Evolutionary conservation across 2,888 invertebrate genomes (phyloP), one percentile per base, ranked within the genome.

Genomic region (Cheilosia scutellata): DNA sequence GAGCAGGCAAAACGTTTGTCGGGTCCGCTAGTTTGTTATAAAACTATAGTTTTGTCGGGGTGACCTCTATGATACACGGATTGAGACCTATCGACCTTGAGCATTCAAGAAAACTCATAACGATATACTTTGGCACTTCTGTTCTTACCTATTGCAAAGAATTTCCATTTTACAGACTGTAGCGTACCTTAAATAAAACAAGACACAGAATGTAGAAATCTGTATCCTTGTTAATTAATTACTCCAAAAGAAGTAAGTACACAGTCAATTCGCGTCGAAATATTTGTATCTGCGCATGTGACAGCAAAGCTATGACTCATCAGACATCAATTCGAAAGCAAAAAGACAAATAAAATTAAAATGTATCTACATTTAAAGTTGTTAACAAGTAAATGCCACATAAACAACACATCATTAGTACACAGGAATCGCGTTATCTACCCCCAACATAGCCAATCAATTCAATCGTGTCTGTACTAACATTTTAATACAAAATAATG

Each of bases 401-500:
- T 72, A 72, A 72, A 62, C 31, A 51, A 33, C 33, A 62, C 62
- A 62, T 55, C 44, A 62, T 72, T 53, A 42, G 51, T 42, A 53
- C n/a, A 62, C 72, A 62, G 11, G 16, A 13, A 31, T 6, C 11
- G 13, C 27, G 27, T 11, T 51, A 13, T 31, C 57, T 20, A 6
- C 29, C 27, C 42, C 5, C 4, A 5, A 27, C n/a, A n/a, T 5
- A 27, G 40, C 6, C 20, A 13, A 4, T 42, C 29, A 53, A 53
- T 29, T 27, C n/a, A 58, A 62, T 47, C 70, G 82, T 58, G 70
- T 58, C 57, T 53, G 63, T 82, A 68, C 37, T 68, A 82, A 58
- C 70, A 37, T 82, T 68, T 72, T 65, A 72, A 72, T 51, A 65
- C 49, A 65, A 72, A 65, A 51, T 58, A 76, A 76, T 76, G 70